Evolutionary conservation across 2,113 vertebrate genomes (phyloP).

Genomic region (Clupea harengus): DNA sequence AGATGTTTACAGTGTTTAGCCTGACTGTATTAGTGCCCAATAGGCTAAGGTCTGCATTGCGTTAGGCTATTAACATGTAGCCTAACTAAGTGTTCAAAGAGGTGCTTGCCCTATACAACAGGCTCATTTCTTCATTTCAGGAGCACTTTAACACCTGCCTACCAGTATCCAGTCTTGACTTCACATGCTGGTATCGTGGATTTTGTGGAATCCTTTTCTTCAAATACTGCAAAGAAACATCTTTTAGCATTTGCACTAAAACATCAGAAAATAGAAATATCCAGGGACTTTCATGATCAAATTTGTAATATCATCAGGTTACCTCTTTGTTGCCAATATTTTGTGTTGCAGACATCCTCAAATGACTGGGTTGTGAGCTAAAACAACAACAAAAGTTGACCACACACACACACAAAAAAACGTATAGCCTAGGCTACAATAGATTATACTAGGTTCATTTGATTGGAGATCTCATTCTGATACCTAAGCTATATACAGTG

Average conservation of each 20-base stretch:
- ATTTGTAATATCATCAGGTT: conserved; percentile 12
- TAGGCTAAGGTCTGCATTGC: no score
- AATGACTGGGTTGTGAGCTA: not conserved
- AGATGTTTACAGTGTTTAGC: no score
- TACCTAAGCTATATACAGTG: no score
- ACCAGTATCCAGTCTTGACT: conserved; percentile 90
- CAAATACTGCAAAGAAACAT: conserved; percentile 73
- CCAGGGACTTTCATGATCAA: not conserved
- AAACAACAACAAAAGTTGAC: not conserved
- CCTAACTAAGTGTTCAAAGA: no score
- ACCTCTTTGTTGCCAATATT: conserved; percentile 67
- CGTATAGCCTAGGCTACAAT: no score
- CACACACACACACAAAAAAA: no score
- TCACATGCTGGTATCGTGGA: conserved; percentile 84
- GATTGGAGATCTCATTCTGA: no score
- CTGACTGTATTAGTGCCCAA: no score
- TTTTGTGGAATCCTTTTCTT: conserved; percentile 85
- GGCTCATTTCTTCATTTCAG: no score
- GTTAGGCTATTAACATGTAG: no score
- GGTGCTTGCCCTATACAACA: no score
- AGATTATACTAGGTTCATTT: no score
- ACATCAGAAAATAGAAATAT: not conserved
- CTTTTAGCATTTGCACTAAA: not conserved
- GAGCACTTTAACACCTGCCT: conserved; percentile 29
- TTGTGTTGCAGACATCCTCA: conserved; percentile 67